Evolutionary conservation across 2,113 vertebrate genomes (phyloP).

Genomic region (Labrus mixtus): DNA sequence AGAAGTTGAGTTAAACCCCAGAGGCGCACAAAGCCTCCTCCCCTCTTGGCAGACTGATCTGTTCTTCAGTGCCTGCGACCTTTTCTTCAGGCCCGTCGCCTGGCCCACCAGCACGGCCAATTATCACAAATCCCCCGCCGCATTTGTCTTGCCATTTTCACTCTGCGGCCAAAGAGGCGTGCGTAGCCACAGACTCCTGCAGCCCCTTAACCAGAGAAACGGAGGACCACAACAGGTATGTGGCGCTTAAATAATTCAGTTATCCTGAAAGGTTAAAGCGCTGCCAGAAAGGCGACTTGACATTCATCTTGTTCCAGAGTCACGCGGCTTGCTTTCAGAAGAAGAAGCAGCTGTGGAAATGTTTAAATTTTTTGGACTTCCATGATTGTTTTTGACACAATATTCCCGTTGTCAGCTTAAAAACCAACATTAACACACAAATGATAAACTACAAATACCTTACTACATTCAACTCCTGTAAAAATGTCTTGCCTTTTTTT

Average conservation of each 20-base stretch:
- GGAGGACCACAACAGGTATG: slow-evolving; percentile 79
- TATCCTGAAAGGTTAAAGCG: slow-evolving; percentile 84
- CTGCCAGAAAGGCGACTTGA: slow-evolving; percentile 75
- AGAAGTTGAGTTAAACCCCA: slow-evolving; percentile 67
- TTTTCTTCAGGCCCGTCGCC: slow-evolving; percentile 77
- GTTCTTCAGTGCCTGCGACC: slow-evolving; percentile 77
- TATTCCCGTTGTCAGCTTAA: slow-evolving; percentile 9
- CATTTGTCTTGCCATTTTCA: slow-evolving; percentile 84
- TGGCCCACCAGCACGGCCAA: slow-evolving; percentile 78
- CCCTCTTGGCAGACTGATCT: slow-evolving; percentile 73
- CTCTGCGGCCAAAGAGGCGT: slow-evolving; percentile 66
- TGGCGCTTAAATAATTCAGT: slow-evolving; percentile 86
- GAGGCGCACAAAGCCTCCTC: slow-evolving; percentile 56
- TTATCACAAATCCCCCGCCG: slow-evolving; percentile 79
- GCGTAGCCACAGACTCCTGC: slow-evolving; percentile 64
- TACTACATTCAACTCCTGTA: too few relatives aligned
- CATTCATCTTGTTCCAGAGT: slow-evolving; percentile 82
- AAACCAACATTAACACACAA: background rate
- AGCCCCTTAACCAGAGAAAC: slow-evolving; percentile 67
- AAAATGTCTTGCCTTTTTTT: too few relatives aligned
- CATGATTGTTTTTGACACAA: slow-evolving; percentile 66
- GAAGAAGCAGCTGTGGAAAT: slow-evolving; percentile 52
- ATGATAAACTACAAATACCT: background rate
- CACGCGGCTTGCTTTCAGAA: slow-evolving; percentile 46
- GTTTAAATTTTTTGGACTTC: slow-evolving; percentile 62